Base-by-base conservation (phyloP, 2,797 vertebrate species). In the Heliangelus exortis region DNA sequence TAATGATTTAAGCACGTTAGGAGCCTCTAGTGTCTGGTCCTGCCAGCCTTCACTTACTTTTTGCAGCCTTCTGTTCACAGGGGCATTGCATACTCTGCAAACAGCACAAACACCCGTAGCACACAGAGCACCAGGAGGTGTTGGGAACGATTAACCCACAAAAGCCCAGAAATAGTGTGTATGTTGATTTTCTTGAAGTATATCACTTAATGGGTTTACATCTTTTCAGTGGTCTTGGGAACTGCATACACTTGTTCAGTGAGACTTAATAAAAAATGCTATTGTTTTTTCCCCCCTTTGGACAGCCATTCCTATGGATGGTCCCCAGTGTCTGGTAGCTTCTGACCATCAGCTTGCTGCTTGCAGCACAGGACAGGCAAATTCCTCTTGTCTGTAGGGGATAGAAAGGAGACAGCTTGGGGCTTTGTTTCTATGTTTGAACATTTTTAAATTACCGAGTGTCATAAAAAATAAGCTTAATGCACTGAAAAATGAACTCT, bases 351-450 rank as follows among this genome's bases (percentile, higher is more conserved):
- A 26, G n/a, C 65, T 76, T 84, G 61, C 81, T 92, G 73, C 88
- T 94, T 90, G 69, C 77, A 75, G 36, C 75, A 36, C 9, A 15
- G 71, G 57, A 39, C 65, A 77, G 50, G 74, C 71, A 65, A 94
- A 82, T 78, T 91, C 68, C 48, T 96, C 92, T 93, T 95, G 84
- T 95, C 82, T 96, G 67, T 39, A 17, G 74, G 74, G 61, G 65
- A 78, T n/a, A 4, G 12, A n/a, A 87, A 67, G 86, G 54, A 96
- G 65, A 14, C 48, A 76, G 29, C 54, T 72, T 67, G 66, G 71
- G 88, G 69, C 83, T 54, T 90, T 94, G 61, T 91, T 92, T 96
- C 59, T 87, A 5, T 9, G 7, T 67, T 79, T 72, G 63, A 91
- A 23, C 43, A 25, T 47, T 90, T 89, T 57, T 17, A 76, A 63